Evolutionary conservation across 2,888 invertebrate genomes (phyloP), one percentile per base, ranked within the genome.

Genomic region (Tenthredo livida): DNA sequence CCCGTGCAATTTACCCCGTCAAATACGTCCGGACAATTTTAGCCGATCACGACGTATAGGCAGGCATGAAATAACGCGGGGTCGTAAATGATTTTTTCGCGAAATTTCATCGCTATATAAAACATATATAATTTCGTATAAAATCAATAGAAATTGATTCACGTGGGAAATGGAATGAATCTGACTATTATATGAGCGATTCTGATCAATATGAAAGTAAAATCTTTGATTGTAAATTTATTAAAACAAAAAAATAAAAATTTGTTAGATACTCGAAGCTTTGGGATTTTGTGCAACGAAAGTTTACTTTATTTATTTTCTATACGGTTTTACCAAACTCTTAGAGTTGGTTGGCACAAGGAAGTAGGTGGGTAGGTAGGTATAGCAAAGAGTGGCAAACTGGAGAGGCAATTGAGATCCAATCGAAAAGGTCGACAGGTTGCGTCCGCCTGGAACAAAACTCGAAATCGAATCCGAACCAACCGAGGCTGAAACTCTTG

Each of bases 381-480:
- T 70, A 37, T 37, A 37, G 37, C 37, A 70, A 70, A 37, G 25
- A 78, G 78, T 78, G 61, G 80, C 61, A 17, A 61, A 61, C 61
- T 80, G 15, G 25, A 58, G 80, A 80, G 61, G 40, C 80, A 80
- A 80, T 80, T 58, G 80, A 80, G 80, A 61, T 80, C 80, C 80
- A 80, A 80, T 80, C 80, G 80, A 80, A 58, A 40, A 80, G 80
- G 80, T 80, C 80, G 80, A 80, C 80, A 80, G 80, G 80, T 80
- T 80, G 33, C 80, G 80, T 80, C 80, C 80, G 80, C 80, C 80
- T 37, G 80, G 80, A 80, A 80, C 80, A 80, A 80, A 80, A 80
- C 61, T 80, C 61, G 80, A 80, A 80, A 80, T 80, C 80, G 80
- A 80, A 80, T 80, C 58, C 61, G 37, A 40, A 33, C 54, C 21